A percentile compares a stretch with the other conserved stretches of the same genome.
Conservation (phyloP, 2,797 vertebrate genomes). For the Alfaro cultratus region DNA sequence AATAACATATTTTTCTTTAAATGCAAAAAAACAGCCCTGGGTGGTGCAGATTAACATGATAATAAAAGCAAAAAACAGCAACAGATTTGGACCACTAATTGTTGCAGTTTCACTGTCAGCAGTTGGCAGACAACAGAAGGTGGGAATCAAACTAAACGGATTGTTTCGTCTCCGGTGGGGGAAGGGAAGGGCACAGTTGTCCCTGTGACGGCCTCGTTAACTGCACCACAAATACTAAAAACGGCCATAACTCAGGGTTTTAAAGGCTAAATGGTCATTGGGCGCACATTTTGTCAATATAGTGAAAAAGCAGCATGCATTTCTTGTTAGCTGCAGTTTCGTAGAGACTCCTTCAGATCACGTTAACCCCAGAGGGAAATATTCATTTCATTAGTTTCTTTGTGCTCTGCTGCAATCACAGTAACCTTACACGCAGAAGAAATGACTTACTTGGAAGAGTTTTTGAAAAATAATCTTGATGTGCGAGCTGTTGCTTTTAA, state of each 20-base stretch:
- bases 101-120: slow-evolving; percentile 70
- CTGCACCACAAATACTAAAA: slow-evolving; percentile 21
- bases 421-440: background rate
- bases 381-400: slow-evolving; percentile 7
- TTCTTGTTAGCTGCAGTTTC: background rate
- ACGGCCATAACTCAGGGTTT: slow-evolving; percentile 23
- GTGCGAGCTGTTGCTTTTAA: background rate
- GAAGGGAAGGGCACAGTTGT: background rate
- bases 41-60: background rate
- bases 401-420: background rate
- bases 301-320: background rate
- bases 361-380: slow-evolving; percentile 5
- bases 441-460: background rate
- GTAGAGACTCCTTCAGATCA: background rate
- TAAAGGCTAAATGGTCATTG: background rate
- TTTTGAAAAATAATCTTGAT: background rate
- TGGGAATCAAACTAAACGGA: slow-evolving; percentile 66
- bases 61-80: background rate
- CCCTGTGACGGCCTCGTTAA: slow-evolving; percentile 17
- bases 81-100: slow-evolving; percentile 54
- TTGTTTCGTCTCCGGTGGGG: slow-evolving; percentile 43
- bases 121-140: slow-evolving; percentile 59
- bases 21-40: background rate
- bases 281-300: background rate
- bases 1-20: background rate